These are phyloP conservation scores for Melanogrammus aeglefinus DNA, from an alignment of 2,797 vertebrate genomes.

Conservation along the genomic window DNA sequence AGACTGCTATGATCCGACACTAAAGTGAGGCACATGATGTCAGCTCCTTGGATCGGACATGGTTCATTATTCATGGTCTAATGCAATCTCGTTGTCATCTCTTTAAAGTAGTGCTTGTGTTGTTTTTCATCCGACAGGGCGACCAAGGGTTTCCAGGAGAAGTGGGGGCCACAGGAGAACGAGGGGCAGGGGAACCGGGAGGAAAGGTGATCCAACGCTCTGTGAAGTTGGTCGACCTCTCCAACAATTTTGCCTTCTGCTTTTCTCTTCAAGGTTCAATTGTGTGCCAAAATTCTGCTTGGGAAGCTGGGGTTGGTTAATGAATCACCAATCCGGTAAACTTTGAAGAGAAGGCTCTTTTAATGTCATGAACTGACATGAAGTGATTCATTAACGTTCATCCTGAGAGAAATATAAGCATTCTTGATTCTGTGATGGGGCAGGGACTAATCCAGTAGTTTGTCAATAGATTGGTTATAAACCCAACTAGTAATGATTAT, in stretches of 20 bases:
- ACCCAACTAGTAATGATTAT: not conserved
- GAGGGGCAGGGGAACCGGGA: constrained; percentile 79
- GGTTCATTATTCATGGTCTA: not conserved
- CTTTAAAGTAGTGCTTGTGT: not conserved
- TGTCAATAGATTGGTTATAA: not conserved
- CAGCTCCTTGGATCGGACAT: not conserved
- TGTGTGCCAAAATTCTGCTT: not conserved
- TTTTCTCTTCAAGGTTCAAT: not conserved
- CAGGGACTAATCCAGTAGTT: not conserved
- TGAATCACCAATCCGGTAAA: not conserved
- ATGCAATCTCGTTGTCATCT: not conserved
- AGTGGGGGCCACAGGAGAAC: constrained; percentile 77
- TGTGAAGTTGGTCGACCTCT: not conserved
- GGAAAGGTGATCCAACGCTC: constrained; percentile 71
- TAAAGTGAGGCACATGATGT: not conserved
- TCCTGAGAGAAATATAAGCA: not conserved
- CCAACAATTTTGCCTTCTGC: not conserved
- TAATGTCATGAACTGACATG: not conserved
- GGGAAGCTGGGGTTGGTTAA: not conserved
- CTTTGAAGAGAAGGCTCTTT: not conserved
- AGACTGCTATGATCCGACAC: not conserved
- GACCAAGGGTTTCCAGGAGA: constrained; percentile 84
- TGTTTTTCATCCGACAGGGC: constrained; percentile 61
- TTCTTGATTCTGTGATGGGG: not conserved
- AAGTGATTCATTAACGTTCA: not conserved